Base-by-base conservation (phyloP, 2,797 vertebrate genomes). In the Fringilla coelebs region DNA sequence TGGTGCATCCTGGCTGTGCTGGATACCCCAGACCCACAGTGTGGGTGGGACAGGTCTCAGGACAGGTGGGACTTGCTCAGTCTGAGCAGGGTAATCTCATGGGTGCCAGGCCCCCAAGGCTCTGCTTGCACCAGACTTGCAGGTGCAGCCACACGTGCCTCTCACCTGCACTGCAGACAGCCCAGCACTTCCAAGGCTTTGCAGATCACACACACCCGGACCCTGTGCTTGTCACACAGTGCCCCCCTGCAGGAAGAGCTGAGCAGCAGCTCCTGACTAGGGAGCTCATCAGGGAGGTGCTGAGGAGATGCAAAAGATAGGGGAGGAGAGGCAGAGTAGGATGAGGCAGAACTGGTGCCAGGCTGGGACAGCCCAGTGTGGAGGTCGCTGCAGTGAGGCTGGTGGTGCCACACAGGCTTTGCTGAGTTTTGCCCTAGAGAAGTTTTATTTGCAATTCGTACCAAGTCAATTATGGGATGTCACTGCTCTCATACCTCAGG, bases 21-120 rank as follows among this genome's bases (percentile, higher is more conserved):
- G n/a, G 54, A 6, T 3, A 41, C 22, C 34, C 22, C 41, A 28
- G 20, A 24, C 49, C 60, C 3, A 32, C 0, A 1, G 4, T 1
- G 28, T 2, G 13, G 71, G 54, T 19, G 16, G 21, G 58, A 24
- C 0, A 0, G 34, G 17, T 25, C 46, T 49, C 29, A 17, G 49
- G 29, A 45, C 7, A 41, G 3, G 10, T 13, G 25, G 14, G 19
- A 29, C 34, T 51, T 48, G 31, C 19, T 48, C 40, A 43, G 0
- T 46, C 16, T 1, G 24, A 74, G 29, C 57, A 67, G 34, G 25
- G 34, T n/a, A 24, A 74, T 21, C 17, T 21, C 13, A 13, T 0
- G 41, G 28, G 36, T 36, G 18, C 40, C 4, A 43, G 41, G 4
- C 24, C 60, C 40, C n/a, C 31, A 17, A 71, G 36, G 25, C 17